Evolutionary conservation across 2,113 vertebrate species (phyloP).

Genomic region (Piprites chloris): DNA sequence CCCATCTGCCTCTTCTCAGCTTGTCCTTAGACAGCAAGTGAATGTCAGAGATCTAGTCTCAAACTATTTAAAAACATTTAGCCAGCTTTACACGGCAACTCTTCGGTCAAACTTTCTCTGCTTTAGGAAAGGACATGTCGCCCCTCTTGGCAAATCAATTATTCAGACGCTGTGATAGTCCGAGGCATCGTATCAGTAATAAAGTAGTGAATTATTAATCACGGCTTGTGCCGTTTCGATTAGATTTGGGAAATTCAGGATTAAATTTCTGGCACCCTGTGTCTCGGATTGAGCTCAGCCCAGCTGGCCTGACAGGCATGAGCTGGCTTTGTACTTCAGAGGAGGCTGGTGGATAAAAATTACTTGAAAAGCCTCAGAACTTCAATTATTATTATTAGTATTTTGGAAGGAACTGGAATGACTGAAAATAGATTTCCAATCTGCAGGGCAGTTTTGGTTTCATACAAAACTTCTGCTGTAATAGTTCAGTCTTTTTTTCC

Average conservation of each 20-base stretch:
- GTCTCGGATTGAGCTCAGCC: conserved; percentile 64
- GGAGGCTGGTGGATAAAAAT: conserved; percentile 57
- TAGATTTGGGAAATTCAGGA: conserved; percentile 75
- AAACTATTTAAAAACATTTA: conserved; percentile 63
- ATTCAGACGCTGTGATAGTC: conserved; percentile 73
- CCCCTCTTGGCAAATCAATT: conserved; percentile 71
- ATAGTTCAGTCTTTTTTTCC: background rate
- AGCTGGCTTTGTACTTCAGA: conserved; percentile 60
- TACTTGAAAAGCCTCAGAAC: conserved; percentile 48
- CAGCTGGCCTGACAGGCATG: conserved; percentile 66
- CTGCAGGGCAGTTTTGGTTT: conserved; percentile 52
- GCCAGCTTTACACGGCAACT: conserved; percentile 29
- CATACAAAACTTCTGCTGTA: conserved; percentile 33
- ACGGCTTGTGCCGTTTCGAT: conserved; percentile 66
- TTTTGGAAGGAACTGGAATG: conserved; percentile 48
- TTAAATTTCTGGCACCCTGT: conserved; percentile 72
- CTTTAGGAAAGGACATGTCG: conserved; percentile 63
- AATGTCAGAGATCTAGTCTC: conserved; percentile 39
- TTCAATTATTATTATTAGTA: conserved; percentile 56
- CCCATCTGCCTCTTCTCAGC: background rate
- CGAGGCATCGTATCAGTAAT: conserved; percentile 73
- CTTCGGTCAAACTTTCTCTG: conserved; percentile 57
- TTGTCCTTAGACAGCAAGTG: conserved; percentile 17
- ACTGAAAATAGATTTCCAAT: conserved; percentile 61
- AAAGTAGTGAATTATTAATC: conserved; percentile 77